These are phyloP conservation scores for Ladona fulva DNA, from an alignment of 1,140 invertebrate genomes.

Conservation along the genomic window DNA sequence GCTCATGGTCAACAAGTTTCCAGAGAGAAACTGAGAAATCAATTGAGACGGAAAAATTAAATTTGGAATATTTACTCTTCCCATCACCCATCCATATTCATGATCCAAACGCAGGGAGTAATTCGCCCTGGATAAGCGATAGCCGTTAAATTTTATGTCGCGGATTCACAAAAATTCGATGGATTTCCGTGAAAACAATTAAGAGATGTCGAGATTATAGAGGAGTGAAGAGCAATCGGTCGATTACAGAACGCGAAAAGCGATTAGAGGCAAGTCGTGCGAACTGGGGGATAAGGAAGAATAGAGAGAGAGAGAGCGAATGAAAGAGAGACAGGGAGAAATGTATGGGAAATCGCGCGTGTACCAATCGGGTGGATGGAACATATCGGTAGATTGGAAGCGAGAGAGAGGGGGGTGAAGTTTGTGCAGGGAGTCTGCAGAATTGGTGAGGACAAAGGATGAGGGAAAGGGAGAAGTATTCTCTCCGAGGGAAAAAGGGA, in stretches of 20 bases:
- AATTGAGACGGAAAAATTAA: too few species aligned
- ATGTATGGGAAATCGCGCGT: not conserved
- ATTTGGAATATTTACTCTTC: too few species aligned
- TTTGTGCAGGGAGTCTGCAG: not conserved
- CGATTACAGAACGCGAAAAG: not conserved
- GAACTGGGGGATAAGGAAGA: not conserved
- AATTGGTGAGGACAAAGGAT: not conserved
- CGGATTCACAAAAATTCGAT: too few species aligned
- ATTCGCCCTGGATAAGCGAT: too few species aligned
- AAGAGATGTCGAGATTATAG: too few species aligned
- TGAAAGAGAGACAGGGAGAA: not conserved
- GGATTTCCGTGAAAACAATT: too few species aligned
- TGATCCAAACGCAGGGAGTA: too few species aligned
- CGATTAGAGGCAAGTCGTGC: not conserved
- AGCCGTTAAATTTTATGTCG: too few species aligned
- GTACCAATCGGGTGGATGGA: not conserved
- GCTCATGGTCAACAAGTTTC: too few species aligned
- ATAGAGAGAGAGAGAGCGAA: not conserved
- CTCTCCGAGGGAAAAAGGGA: slow-evolving; percentile 15
- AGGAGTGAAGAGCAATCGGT: not conserved
- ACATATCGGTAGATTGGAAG: not conserved
- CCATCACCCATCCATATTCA: too few species aligned
- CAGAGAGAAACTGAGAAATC: too few species aligned
- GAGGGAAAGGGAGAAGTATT: not conserved
- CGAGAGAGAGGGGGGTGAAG: not conserved